Evolutionary conservation across 2,113 vertebrate genomes (phyloP), one percentile per base, ranked within the genome.

Genomic region (Struthidea cinerea): DNA sequence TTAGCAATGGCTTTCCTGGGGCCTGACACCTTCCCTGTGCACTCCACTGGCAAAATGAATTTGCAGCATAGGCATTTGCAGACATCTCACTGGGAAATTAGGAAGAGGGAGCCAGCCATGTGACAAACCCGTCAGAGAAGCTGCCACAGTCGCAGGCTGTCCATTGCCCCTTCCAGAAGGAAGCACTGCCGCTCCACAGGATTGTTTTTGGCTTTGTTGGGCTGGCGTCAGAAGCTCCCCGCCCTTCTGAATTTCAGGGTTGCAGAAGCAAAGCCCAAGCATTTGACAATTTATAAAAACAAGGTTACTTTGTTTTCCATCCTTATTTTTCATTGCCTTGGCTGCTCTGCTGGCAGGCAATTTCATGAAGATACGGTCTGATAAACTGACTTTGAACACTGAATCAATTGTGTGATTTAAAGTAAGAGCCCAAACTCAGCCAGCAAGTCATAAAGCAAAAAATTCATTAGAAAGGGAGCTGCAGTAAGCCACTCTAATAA

Each of bases 381-480:
- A 93, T 95, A 93, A 94, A 89, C 93, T 86, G 82, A 80, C 95
- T 97, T 94, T 93, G 93, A 95, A 94, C 94, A 93, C 91, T 90
- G 87, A 95, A 95, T 93, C 94, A 93, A 95, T 96, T 85, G 89
- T 78, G 69, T 91, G 91, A 95, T 95, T 96, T 95, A 95, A 96
- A 96, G 63, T 47, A 77, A 85, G 63, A 93, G 84, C 65, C 77
- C 63, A 67, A 83, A 83, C 71, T 76, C 87, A 79, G 78, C 27
- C 81, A 93, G 79, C 74, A 90, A 91, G 93, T 93, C 94, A 96
- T 94, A 96, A 95, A 96, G 93, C 70, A 96, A 94, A 95, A 94
- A 91, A 86, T 50, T 95, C 84, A 90, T 96, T 80, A 95, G 86
- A 93, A 93, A 95, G 70, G 76, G 61, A 96, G 87, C 63, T 47